Conservation (phyloP, 2,888 invertebrate species). For the Caenorhabditis doughertyi region DNA sequence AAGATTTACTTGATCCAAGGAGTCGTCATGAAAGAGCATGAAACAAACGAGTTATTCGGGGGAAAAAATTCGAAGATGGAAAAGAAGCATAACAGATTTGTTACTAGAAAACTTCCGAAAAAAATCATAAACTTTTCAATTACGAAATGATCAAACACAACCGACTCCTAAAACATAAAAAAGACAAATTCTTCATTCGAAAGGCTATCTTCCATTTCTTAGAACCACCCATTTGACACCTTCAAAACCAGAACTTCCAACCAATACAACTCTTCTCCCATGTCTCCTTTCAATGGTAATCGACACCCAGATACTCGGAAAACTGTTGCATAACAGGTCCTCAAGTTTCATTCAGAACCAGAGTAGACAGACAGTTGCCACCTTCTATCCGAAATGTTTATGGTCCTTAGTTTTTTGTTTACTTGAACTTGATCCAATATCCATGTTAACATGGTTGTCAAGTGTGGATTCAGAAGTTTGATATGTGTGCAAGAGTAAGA, state of each 20-base stretch:
- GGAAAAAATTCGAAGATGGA: too few relatives aligned
- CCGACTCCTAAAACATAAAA: too few relatives aligned
- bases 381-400: conserved; percentile 13
- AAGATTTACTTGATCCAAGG: too few relatives aligned
- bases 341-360: not conserved
- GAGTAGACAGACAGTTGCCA: conserved; percentile 24
- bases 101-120: too few relatives aligned
- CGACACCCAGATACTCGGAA: conserved; percentile 2
- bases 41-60: too few relatives aligned
- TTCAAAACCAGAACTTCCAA: not conserved
- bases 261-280: not conserved
- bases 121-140: too few relatives aligned
- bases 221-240: not conserved
- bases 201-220: too few relatives aligned
- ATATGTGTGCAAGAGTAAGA: not conserved
- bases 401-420: not conserved
- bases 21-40: too few relatives aligned
- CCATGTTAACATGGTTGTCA: conserved; percentile 17
- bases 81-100: too few relatives aligned
- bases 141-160: too few relatives aligned
- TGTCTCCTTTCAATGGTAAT: conserved; percentile 1
- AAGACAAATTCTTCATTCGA: too few relatives aligned
- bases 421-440: not conserved
- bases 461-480: not conserved
- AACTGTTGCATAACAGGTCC: conserved; percentile 10